Percentiles rank a stretch among this genome's conserved stretches.
Evolutionary conservation across 1,140 invertebrate species (phyloP).

Genomic region (Ditylenchus dipsaci): DNA sequence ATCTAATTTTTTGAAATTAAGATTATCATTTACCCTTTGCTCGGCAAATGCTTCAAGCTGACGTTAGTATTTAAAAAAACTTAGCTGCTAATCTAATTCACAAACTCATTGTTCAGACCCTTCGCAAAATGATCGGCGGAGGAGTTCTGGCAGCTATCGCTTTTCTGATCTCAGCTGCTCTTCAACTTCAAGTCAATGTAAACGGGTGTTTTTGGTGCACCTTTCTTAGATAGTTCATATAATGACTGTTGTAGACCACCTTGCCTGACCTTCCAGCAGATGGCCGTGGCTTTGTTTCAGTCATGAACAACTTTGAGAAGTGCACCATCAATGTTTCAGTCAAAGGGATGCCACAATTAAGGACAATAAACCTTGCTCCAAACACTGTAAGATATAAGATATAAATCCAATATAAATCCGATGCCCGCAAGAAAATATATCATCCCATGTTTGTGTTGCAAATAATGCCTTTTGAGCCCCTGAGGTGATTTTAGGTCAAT

Average conservation of each 20-base stretch:
- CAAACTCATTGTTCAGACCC: slow-evolving; percentile 60
- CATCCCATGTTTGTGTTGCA: too few species aligned
- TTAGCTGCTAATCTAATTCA: neutral
- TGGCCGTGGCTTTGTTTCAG: slow-evolving; percentile 66
- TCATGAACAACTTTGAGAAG: slow-evolving; percentile 65
- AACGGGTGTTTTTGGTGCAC: neutral
- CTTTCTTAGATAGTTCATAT: neutral
- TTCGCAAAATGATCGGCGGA: slow-evolving; percentile 74
- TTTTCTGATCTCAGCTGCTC: slow-evolving; percentile 74
- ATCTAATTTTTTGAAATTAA: slow-evolving; percentile 20
- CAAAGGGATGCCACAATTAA: neutral
- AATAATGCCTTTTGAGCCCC: too few species aligned
- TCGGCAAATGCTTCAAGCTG: slow-evolving; percentile 22
- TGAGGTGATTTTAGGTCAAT: too few species aligned
- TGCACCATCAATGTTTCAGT: slow-evolving; percentile 10
- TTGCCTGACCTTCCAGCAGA: slow-evolving; percentile 66
- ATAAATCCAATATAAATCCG: too few species aligned
- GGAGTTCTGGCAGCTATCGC: slow-evolving; percentile 75
- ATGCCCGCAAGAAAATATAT: too few species aligned
- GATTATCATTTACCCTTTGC: slow-evolving; percentile 27
- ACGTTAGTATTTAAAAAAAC: slow-evolving; percentile 19
- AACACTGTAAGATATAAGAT: neutral
- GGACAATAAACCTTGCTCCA: neutral
- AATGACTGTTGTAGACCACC: slow-evolving; percentile 66
- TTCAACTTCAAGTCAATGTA: slow-evolving; percentile 74